Conservation (phyloP, 1,140 invertebrate species). For the Brachionus koreanus region DNA sequence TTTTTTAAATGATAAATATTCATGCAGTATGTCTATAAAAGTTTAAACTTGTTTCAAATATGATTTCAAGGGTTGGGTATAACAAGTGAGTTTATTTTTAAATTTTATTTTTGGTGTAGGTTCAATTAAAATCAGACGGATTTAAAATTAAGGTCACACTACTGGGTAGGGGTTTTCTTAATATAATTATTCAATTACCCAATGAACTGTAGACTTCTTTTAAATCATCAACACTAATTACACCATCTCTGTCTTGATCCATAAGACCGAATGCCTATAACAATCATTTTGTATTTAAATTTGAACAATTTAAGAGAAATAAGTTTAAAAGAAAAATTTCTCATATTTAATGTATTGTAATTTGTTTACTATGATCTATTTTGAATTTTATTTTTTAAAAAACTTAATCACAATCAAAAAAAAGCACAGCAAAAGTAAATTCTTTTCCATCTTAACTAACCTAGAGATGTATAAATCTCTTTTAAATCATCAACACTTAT, state of each 20-base stretch:
- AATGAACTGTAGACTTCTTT: slow-evolving; percentile 89
- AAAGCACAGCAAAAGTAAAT: not conserved
- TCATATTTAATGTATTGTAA: not conserved
- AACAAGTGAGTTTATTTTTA: not conserved
- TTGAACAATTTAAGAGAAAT: not conserved
- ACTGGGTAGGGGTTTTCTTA: not conserved
- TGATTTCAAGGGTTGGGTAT: no score
- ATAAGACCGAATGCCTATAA: slow-evolving; percentile 97
- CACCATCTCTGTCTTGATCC: slow-evolving; percentile 95
- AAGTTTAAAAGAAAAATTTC: not conserved
- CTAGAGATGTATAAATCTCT: slow-evolving; percentile 44
- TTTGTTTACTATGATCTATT: not conserved
- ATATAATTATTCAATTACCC: slow-evolving; percentile 61
- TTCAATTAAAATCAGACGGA: not conserved
- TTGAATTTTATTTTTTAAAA: not conserved
- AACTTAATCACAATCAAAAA: not conserved
- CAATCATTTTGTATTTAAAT: slow-evolving; percentile 65
- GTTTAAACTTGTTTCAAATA: no score
- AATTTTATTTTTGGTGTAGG: not conserved
- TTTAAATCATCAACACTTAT: slow-evolving; percentile 45
- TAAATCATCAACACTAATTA: slow-evolving; percentile 91
- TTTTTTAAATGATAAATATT: no score
- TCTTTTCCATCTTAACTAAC: not conserved
- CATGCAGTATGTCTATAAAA: no score
- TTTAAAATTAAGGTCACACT: not conserved